A percentile compares a stretch with the other conserved stretches of the same genome.
phyloP scores from a whole-genome alignment of 2,113 vertebrate species.

The Urocynchramus pylzowi region DNA sequence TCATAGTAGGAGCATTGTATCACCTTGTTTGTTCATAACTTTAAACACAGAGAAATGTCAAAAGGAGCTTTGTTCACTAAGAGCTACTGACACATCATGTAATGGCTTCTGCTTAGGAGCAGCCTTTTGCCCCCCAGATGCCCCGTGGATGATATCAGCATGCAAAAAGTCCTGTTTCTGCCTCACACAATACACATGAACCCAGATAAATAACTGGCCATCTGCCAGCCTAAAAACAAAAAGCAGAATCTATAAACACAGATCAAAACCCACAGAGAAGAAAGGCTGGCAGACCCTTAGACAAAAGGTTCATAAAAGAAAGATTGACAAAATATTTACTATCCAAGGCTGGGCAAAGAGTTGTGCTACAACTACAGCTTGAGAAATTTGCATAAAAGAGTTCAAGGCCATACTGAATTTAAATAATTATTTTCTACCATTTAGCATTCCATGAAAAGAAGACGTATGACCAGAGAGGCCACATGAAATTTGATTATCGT shows the following conservation, averaged over 20 bases:
- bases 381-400: background rate
- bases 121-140: background rate
- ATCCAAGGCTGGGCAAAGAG: background rate
- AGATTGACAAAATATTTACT: slow-evolving; percentile 23
- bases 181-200: background rate
- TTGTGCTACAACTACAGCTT: background rate
- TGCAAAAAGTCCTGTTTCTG: background rate
- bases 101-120: background rate
- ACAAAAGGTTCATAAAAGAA: background rate
- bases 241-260: background rate
- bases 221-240: slow-evolving; percentile 13
- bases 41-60: background rate
- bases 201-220: slow-evolving; percentile 25
- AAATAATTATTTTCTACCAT: background rate
- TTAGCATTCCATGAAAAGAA: background rate
- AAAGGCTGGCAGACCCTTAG: background rate
- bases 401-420: background rate
- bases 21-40: background rate
- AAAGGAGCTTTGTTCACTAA: slow-evolving; percentile 20
- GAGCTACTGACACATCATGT: background rate
- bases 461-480: background rate
- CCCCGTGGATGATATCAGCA: background rate
- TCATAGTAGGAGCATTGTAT: background rate
- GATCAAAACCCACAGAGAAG: slow-evolving; percentile 12
- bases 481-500: background rate